Evolutionary conservation across 1,140 invertebrate species (phyloP).

Genomic region (Drosophila suzukii): DNA sequence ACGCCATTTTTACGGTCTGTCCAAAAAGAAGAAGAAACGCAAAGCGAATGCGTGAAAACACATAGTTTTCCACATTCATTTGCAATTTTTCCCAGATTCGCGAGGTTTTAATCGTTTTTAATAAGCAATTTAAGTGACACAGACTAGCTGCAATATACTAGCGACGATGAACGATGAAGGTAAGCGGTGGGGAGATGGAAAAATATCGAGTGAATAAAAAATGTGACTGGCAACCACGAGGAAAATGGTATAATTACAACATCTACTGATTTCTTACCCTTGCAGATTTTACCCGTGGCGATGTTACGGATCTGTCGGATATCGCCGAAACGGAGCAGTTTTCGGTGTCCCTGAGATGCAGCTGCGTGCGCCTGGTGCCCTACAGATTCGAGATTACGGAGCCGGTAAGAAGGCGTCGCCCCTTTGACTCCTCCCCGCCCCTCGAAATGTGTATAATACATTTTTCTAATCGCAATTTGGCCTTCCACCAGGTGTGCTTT

Average conservation of each 20-base stretch:
- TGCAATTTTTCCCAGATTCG: background rate
- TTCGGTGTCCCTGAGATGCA: conserved; percentile 7
- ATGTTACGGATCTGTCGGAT: conserved; percentile 63
- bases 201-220: background rate
- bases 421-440: background rate
- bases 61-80: conserved; percentile 19
- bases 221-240: conserved; percentile 21
- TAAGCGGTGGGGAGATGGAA: background rate
- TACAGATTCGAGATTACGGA: conserved; percentile 23
- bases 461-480: background rate
- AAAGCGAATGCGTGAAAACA: conserved; percentile 42
- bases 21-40: background rate
- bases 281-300: conserved; percentile 69
- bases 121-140: background rate
- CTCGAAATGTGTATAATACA: conserved; percentile 23
- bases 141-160: too few relatives aligned
- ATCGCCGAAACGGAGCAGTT: conserved; percentile 4
- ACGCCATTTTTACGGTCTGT: conserved; percentile 32
- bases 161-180: conserved; percentile 31
- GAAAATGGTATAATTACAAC: conserved; percentile 3
- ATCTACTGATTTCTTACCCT: background rate
- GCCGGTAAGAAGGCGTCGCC: conserved; percentile 21
- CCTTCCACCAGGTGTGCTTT: conserved; percentile 7
- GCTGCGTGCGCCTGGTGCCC: conserved; percentile 29
- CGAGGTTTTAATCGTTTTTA: background rate